Evolutionary conservation across 2,113 vertebrate genomes (phyloP).

Genomic region (Antechinus stuartii): DNA sequence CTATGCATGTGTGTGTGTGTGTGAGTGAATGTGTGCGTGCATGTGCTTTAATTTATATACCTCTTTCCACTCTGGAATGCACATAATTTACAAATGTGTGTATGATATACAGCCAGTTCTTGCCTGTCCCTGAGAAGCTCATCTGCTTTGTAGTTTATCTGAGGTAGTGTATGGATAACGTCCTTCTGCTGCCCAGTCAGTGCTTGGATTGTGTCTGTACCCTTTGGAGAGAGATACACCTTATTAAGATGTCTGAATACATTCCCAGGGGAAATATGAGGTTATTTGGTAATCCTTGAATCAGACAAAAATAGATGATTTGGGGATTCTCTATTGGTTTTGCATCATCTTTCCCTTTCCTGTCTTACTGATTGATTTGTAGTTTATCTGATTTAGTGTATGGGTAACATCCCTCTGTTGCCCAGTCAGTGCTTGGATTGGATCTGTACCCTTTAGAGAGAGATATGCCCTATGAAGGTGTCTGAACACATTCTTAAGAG

Average conservation of each 20-base stretch:
- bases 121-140: constrained; percentile 30
- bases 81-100: constrained; percentile 63
- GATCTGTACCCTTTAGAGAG: neutral
- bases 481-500: neutral
- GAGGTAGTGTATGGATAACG: neutral
- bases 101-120: constrained; percentile 49
- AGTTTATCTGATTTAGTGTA: neutral
- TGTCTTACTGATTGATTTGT: constrained; percentile 17
- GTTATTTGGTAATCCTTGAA: too few relatives aligned
- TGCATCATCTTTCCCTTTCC: too few relatives aligned
- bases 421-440: neutral
- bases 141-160: constrained; percentile 44
- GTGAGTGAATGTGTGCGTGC: constrained; percentile 64
- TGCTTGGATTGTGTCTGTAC: neutral
- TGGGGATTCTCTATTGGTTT: too few relatives aligned
- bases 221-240: too few relatives aligned
- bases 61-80: constrained; percentile 55
- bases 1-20: constrained; percentile 25
- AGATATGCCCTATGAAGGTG: neutral
- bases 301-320: too few relatives aligned
- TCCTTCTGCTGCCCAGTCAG: neutral
- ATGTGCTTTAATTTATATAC: constrained; percentile 77
- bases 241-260: too few relatives aligned
- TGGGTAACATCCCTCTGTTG: neutral
- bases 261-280: too few relatives aligned